Evolutionary conservation across 2,797 vertebrate genomes (phyloP), one percentile per base, ranked within the genome.

Genomic region (Numenius phaeopus): DNA sequence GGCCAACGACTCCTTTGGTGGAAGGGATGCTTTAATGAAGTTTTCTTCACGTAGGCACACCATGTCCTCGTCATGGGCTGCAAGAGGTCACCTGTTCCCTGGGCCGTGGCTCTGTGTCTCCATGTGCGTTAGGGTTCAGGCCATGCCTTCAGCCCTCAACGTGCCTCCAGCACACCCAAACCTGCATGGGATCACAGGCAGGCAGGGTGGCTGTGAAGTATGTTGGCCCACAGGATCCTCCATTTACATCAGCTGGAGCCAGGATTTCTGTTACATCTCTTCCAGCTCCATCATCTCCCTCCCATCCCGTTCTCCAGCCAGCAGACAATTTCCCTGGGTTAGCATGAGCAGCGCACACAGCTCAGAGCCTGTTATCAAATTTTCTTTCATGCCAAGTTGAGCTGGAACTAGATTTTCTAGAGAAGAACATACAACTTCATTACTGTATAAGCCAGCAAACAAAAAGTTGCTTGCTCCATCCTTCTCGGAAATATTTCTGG

Each of bases 21-120:
- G 40, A 29, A 87, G 15, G 40, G 40, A 32, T 11, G 5, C 67
- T 83, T 66, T 40, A 11, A 6, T 29, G 59, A 26, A n/a, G 37
- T 6, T 72, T 37, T 9, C 62, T 34, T 49, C 81, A 2, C 0
- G 2, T 17, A 19, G 55, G 16, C 21, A n/a, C 37, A 14, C 22
- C 27, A 2, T 1, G 0, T 10, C 32, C 66, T 30, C 2, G 0
- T 22, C 54, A 24, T 3, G 3, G 59, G 46, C 70, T 71, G 69
- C 46, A 39, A 47, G 54, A 30, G 18, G 23, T 37, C 30, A 14
- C 37, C 42, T 10, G 1, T 2, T 26, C 59, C 50, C 37, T 9
- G 9, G 20, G 30, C n/a, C 1, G 0, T 5, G 8, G 58, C 10
- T 46, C n/a, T 3, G 1, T 2, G 8, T 30, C n/a, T 30, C 79